phyloP scores from a whole-genome alignment of 2,113 vertebrate species.

The Kryptolebias marmoratus region DNA sequence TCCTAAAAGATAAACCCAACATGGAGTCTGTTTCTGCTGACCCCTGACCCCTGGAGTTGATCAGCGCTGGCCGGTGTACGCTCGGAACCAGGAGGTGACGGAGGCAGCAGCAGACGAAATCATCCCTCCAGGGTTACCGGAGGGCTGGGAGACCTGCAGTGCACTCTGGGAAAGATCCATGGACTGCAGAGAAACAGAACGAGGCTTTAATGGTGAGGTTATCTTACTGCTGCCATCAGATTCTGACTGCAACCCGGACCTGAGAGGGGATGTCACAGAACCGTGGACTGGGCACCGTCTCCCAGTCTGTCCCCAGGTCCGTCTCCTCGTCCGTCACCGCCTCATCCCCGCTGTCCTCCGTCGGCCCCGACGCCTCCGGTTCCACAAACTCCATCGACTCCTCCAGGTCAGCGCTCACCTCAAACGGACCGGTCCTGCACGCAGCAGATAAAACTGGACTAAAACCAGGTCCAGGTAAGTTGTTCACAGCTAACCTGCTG shows the following conservation, averaged over 20 bases:
- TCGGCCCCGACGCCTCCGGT: conserved; percentile 85
- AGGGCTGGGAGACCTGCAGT: conserved; percentile 88
- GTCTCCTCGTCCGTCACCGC: conserved; percentile 93
- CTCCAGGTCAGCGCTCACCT: conserved; percentile 92
- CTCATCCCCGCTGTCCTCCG: conserved; percentile 93
- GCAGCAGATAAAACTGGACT: not conserved
- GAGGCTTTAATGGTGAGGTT: too few species aligned
- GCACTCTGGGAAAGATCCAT: conserved; percentile 93
- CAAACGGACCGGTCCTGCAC: conserved; percentile 91
- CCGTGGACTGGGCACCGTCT: conserved; percentile 95
- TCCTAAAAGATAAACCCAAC: not conserved
- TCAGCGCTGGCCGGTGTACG: conserved; percentile 95
- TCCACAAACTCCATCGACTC: conserved; percentile 98
- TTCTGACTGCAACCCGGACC: conserved; percentile 27
- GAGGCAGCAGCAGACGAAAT: conserved; percentile 96
- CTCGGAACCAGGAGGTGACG: conserved; percentile 93
- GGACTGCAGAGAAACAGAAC: conserved; percentile 67
- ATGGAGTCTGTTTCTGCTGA: not conserved
- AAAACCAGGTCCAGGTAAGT: too few species aligned
- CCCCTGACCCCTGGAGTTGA: not conserved
- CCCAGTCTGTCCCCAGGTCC: conserved; percentile 96
- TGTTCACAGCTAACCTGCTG: not conserved
- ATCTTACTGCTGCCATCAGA: too few species aligned
- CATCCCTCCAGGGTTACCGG: conserved; percentile 89
- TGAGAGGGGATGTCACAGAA: conserved; percentile 98